Base-by-base conservation (phyloP, 1,140 invertebrate species). In the Branchinecta lindahli region DNA sequence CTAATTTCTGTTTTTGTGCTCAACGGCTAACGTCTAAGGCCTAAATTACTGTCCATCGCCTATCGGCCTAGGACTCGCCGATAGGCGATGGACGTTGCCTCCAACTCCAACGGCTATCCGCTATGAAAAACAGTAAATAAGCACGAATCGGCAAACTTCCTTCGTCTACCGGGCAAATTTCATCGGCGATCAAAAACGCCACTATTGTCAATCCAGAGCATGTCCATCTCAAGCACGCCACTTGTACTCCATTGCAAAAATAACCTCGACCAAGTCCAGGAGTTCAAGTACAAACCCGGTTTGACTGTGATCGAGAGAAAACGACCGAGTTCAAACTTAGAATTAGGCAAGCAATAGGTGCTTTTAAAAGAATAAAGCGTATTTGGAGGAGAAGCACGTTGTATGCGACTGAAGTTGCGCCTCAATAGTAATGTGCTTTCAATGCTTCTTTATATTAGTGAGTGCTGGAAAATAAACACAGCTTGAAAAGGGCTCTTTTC, bases 401-500 rank as follows among this genome's bases (percentile, higher is more conserved):
- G 12, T 1, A 15, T 12, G 52, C 52, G 52, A 61, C 52, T 61
- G 52, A 12, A 61, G 52, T 6, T 61, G 6, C 52, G 52, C 18
- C 52, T 61, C 52, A 61, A 61, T 6, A 61, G 52, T 6, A 61
- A 61, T 61, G 52, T 61, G 2, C 52, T 61, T 20, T 61, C 18
- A 12, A 61, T 61, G 18, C 52, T 61, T 20, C 18, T 61, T 3
- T 1, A 61, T 1, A 20, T 6, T 3, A 61, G 52, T 61, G 6
- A 61, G 12, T 61, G 52, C 52, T 61, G 52, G 18, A 61, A 61
- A 20, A 61, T 61, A 20, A 61, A 61, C 18, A 61, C 52, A 61
- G 52, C 52, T 61, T 20, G 52, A 61, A 61, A 61, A 61, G 52
- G 6, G 52, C n/a, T n/a, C n/a, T n/a, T n/a, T n/a, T n/a, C n/a